Conservation (phyloP, 2,113 vertebrate species). For the Felis catus region F.catus_Fca126_mat1.0 CM031413.1:101549501-101550000, state of each 20-base stretch:
- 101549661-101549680: neutral
- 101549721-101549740: neutral
- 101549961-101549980: constrained; percentile 42
- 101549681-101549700: neutral
- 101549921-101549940: constrained; percentile 1
- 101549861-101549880: neutral
- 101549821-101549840: constrained; percentile 34
- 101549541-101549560: constrained; percentile 49
- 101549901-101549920: neutral
- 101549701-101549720: constrained; percentile 9
- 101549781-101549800: neutral
- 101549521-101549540: constrained; percentile 42
- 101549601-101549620: rapidly evolving
- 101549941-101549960: constrained; percentile 39
- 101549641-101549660: constrained; percentile 29
- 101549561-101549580: neutral
- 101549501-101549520: neutral
- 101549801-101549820: constrained; percentile 20
- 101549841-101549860: neutral
- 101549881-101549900: neutral
- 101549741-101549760: neutral
- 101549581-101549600: neutral
- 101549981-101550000: constrained; percentile 28
- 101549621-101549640: constrained; percentile 7
- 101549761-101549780: neutral